A percentile compares a stretch with the other conserved stretches of the same genome.
Conservation (phyloP, 92 coral and sea anemone genomes). For the Porites rus region DNA sequence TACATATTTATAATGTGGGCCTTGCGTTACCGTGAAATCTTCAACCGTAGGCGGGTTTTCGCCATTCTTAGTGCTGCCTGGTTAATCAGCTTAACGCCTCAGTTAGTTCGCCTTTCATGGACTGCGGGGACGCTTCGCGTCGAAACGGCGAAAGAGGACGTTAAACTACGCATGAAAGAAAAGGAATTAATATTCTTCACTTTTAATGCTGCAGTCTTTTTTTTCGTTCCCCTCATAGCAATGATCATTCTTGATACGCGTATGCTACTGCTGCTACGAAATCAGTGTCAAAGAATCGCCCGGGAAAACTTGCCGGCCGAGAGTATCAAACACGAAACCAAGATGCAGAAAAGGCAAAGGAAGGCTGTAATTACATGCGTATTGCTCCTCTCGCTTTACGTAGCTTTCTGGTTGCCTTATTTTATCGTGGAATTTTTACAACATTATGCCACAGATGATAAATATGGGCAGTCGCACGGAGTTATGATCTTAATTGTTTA, state of each 20-base stretch:
- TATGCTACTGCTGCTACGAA: slow-evolving; percentile 32
- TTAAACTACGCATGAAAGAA: background rate
- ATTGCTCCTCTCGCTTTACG: slow-evolving; percentile 24
- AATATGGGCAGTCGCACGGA: background rate
- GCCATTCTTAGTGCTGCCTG: slow-evolving; percentile 10
- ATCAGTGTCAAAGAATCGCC: slow-evolving; percentile 21
- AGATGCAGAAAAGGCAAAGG: slow-evolving; percentile 15
- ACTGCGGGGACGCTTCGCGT: background rate
- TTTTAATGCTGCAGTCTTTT: slow-evolving; percentile 6
- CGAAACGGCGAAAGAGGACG: background rate
- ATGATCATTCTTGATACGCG: slow-evolving; percentile 33
- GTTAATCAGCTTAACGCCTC: slow-evolving; percentile 1
- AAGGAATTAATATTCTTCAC: slow-evolving; percentile 9
- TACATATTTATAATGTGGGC: slow-evolving; percentile 38
- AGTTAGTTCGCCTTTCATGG: slow-evolving; percentile 32
- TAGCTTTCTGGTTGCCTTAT: slow-evolving; percentile 43
- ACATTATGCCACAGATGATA: background rate
- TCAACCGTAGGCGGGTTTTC: background rate
- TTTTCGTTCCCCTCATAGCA: slow-evolving; percentile 7
- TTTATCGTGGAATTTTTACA: slow-evolving; percentile 20
- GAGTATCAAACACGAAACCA: background rate
- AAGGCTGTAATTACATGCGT: slow-evolving; percentile 32
- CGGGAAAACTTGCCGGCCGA: slow-evolving; percentile 37
- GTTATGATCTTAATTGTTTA: background rate
- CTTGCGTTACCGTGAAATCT: slow-evolving; percentile 32